Base-by-base conservation (phyloP, 2,113 vertebrate genomes). In the Sminthopsis crassicaudata region DNA sequence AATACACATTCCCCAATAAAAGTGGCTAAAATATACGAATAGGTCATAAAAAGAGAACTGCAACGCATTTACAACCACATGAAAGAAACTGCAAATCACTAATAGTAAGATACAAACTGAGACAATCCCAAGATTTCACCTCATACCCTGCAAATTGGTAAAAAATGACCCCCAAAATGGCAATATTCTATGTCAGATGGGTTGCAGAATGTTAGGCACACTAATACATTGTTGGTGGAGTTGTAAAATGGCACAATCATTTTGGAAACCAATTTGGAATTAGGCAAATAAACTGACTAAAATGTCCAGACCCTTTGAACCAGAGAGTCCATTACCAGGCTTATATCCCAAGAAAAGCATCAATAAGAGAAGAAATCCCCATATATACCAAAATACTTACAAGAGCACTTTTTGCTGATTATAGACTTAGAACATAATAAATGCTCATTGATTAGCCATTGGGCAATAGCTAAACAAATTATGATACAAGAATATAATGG, bases 101-200 rank as follows among this genome's bases (percentile, higher is more conserved):
- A 95, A 92, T 46, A 51, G 91, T 90, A 52, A 97, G 92, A 97
- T 92, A 26, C 42, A 90, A 95, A 94, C 84, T 55, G 95, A 96
- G 93, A 60, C 46, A 91, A 91, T 10, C 94, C 76, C 42, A 48
- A 94, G 48, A 92, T 91, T 60, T 60, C 26, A 60, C 26, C 55
- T 60, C 26, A 60, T 27, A 30, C 55, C 26, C 55, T 30, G 53
- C 57, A n/a, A 91, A 51, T 46, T 30, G 46, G 19, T 27, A 92
- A 92, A 92, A 52, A 90, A 60, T 89, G 48, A 89, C 89, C 94
- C 30, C 16, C 89, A 84, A 60, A 60, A 60, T 60, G 27, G 26
- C 9, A 30, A 91, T 94, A 93, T 60, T 11, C 10, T 53, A 36
- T 30, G 16, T 42, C 53, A 5, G 89, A 93, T 46, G 91, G 46